These are phyloP conservation scores for Myotis yumanensis DNA, from an alignment of 2,113 vertebrate species.

Conservation along the genomic window DNA sequence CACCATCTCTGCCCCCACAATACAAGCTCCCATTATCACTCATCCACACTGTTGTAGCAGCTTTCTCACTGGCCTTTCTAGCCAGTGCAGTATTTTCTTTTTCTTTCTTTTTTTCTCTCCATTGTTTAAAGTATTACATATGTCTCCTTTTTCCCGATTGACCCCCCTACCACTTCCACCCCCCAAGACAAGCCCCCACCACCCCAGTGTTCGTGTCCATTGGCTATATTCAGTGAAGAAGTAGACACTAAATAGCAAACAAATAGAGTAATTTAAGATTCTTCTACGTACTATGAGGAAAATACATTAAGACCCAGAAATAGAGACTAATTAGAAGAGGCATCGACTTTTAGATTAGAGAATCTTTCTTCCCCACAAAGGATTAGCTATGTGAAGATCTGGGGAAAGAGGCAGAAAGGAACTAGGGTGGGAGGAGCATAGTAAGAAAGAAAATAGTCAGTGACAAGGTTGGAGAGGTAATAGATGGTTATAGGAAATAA, in stretches of 20 bases:
- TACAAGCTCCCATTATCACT: neutral
- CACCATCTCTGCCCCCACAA: neutral
- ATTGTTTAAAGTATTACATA: too few relatives aligned
- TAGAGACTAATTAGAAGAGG: neutral
- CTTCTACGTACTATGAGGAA: neutral
- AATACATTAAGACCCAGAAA: neutral
- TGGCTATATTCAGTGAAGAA: neutral
- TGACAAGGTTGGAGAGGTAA: neutral
- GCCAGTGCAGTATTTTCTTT: too few relatives aligned
- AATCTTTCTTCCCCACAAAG: neutral
- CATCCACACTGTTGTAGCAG: neutral
- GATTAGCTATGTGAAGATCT: neutral
- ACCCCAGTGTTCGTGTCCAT: too few relatives aligned
- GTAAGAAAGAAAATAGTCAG: neutral
- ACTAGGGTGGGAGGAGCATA: neutral
- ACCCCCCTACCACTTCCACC: too few relatives aligned
- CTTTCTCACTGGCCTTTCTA: neutral
- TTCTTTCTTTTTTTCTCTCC: too few relatives aligned
- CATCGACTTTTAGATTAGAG: neutral
- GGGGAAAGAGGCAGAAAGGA: neutral
- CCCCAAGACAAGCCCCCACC: too few relatives aligned
- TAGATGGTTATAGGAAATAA: neutral
- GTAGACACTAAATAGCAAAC: neutral
- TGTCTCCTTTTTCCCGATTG: too few relatives aligned
- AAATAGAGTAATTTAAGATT: conserved; percentile 6